phyloP scores from a whole-genome alignment of 2,888 invertebrate species.

The Tachina lurida region DNA sequence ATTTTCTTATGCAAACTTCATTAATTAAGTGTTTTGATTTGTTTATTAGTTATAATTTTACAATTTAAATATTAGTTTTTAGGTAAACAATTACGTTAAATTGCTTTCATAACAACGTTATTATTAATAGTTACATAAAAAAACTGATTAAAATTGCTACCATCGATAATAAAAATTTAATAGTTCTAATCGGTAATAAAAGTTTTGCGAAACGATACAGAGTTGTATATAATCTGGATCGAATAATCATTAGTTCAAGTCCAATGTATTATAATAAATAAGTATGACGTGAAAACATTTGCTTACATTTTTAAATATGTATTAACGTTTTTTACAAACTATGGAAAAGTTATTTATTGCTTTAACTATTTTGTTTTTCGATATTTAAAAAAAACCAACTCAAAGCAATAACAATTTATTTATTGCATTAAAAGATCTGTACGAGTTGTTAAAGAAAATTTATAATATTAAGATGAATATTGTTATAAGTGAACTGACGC shows the following conservation, averaged over 20 bases:
- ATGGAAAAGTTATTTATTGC: too few species aligned
- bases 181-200: not conserved
- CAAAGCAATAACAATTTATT: too few species aligned
- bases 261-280: not conserved
- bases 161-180: not conserved
- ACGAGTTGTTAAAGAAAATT: too few species aligned
- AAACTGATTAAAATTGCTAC: conserved; percentile 8
- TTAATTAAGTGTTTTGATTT: conserved; percentile 47
- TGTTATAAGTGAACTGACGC: too few species aligned
- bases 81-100: conserved; percentile 18
- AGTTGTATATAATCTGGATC: not conserved
- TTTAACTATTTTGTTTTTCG: too few species aligned
- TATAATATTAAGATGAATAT: too few species aligned
- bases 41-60: conserved; percentile 14
- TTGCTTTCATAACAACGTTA: not conserved
- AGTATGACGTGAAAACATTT: too few species aligned
- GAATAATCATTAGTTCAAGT: not conserved
- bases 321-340: too few species aligned
- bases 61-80: conserved; percentile 25
- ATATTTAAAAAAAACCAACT: too few species aligned
- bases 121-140: too few species aligned
- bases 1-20: conserved; percentile 7
- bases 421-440: too few species aligned
- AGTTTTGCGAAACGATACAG: not conserved
- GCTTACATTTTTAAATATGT: too few species aligned